Conservation (phyloP, 2,797 vertebrate genomes). For the Neosilurus mollespiculum region DNA sequence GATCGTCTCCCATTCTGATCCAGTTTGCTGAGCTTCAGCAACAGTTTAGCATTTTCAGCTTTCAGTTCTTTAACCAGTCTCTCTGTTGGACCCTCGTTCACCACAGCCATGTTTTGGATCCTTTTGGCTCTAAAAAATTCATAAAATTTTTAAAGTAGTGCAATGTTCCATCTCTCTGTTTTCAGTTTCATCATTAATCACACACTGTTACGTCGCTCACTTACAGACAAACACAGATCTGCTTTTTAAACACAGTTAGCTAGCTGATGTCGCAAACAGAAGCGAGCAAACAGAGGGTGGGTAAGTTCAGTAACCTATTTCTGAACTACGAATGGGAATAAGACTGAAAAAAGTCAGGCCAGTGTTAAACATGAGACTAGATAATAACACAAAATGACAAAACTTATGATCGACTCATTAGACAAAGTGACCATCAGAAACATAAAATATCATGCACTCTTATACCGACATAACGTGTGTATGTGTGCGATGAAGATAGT, state of each 20-base stretch:
- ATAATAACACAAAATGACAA: too few relatives aligned
- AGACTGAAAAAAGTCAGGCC: neutral
- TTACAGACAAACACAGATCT: neutral
- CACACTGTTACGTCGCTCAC: neutral
- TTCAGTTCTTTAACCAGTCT: constrained; percentile 78
- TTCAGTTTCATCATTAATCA: neutral
- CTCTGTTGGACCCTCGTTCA: constrained; percentile 85
- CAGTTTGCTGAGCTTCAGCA: constrained; percentile 71
- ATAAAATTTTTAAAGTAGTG: too few relatives aligned
- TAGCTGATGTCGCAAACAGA: neutral
- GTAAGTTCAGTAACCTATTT: neutral
- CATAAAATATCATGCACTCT: too few relatives aligned
- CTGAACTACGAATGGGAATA: neutral
- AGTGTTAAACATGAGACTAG: neutral
- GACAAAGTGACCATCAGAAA: too few relatives aligned
- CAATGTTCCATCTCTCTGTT: neutral
- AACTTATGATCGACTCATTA: too few relatives aligned
- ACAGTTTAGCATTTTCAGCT: constrained; percentile 74
- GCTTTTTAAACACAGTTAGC: neutral
- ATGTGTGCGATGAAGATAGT: neutral
- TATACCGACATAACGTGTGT: neutral
- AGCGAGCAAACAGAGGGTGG: neutral
- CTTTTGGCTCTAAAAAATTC: constrained; percentile 78
- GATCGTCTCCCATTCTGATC: constrained; percentile 72
- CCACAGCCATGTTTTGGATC: constrained; percentile 82